These are phyloP conservation scores for Andrena hattorfiana DNA, from an alignment of 2,888 invertebrate species.

Conservation along the genomic window DNA sequence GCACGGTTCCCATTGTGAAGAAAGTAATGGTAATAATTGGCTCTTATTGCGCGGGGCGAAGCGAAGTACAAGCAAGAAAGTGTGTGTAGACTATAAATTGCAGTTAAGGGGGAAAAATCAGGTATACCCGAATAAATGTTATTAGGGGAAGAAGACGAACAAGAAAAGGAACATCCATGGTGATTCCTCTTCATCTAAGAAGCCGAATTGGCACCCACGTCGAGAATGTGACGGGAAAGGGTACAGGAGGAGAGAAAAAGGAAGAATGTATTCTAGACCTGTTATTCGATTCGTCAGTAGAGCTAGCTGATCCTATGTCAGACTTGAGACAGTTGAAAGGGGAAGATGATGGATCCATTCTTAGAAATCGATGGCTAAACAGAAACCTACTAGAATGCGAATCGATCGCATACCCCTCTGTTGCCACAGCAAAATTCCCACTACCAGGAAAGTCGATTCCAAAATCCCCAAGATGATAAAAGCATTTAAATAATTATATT, in stretches of 20 bases:
- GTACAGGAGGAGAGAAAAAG: neutral
- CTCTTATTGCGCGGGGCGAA: neutral
- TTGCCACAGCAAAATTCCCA: no score
- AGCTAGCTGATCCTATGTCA: neutral
- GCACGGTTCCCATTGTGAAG: neutral
- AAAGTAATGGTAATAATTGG: conserved; percentile 10
- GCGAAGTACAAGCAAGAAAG: neutral
- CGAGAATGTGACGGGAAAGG: neutral
- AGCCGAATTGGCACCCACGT: neutral
- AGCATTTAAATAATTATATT: neutral
- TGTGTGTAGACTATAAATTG: neutral
- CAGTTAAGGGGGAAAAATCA: neutral
- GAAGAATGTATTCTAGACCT: neutral
- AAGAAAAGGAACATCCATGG: no score
- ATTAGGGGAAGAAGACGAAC: no score
- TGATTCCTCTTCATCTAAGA: neutral
- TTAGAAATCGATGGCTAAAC: neutral
- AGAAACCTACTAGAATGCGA: neutral
- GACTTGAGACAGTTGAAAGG: neutral
- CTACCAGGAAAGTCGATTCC: no score
- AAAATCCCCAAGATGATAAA: neutral
- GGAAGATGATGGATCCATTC: neutral
- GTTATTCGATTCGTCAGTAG: neutral
- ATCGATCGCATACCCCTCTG: no score
- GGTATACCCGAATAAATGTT: no score